Evolutionary conservation across 2,888 invertebrate species (phyloP), one percentile per base, ranked within the genome.

Genomic region (Nebria brevicollis): DNA sequence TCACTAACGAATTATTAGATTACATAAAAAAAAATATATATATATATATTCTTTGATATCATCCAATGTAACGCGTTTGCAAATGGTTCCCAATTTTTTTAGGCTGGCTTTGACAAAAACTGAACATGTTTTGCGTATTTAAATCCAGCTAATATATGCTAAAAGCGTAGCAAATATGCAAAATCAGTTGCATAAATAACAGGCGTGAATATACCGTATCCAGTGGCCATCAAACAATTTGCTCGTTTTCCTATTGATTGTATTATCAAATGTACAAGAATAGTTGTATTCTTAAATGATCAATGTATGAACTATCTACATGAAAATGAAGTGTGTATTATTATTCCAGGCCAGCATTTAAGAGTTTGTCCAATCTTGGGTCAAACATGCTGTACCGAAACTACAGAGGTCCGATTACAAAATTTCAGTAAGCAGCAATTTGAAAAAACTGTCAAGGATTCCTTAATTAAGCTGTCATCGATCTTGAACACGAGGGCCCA

Each of bases 401-500:
- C 90, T 82, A 91, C 93, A 90, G 95, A 96, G 87, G 89, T 91
- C 74, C 92, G 93, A 85, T 92, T 97, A 87, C 92, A 93, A 83
- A 92, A 92, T 84, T 92, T 93, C 84, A 94, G 95, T 85, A 92
- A 93, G 80, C 91, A 93, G 85, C 94, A 95, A 87, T 93, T 96
- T 86, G 95, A 96, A 85, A 92, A 92, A 84, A 93, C 94, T 83
- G 91, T 95, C 83, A 93, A 93, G 87, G 94, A 95, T 85, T 94
- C 95, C 85, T 94, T 97, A 82, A 92, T 91, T 85, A 94, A 94
- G 87, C 91, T 97, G 83, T 93, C 95, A 26, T 93, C 93, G 81
- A 92, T 95, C 83, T 92, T 97, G 86, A 92, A 93, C 77, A 93
- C 93, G 84, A 93, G 96, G 87, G 95, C 96, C 68, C 92, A 92